These are phyloP conservation scores for Dichetophora obliterata DNA, from an alignment of 2,888 invertebrate species.

Conservation along the genomic window DNA sequence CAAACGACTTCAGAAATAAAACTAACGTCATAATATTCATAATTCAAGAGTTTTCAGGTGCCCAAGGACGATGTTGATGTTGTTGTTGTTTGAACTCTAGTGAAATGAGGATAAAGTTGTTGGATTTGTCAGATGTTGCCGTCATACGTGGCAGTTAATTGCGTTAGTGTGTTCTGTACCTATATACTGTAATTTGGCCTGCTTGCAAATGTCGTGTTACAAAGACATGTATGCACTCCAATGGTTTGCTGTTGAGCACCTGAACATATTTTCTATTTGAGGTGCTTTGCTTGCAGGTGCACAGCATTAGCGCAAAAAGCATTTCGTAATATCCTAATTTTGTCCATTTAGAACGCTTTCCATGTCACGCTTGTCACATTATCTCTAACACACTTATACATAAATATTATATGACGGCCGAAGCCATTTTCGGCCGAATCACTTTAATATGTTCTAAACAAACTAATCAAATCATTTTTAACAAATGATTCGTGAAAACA, in stretches of 20 bases:
- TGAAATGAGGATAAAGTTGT: slow-evolving; percentile 4
- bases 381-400: neutral
- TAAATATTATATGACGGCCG: too few species aligned
- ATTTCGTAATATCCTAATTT: too few species aligned
- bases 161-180: neutral
- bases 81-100: neutral
- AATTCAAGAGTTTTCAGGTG: neutral
- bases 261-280: too few species aligned
- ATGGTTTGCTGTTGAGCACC: too few species aligned
- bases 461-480: too few species aligned
- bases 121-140: neutral
- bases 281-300: too few species aligned
- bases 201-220: neutral
- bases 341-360: too few species aligned
- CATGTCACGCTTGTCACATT: too few species aligned
- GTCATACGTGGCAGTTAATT: neutral
- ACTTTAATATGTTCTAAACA: too few species aligned
- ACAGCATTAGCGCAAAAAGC: too few species aligned
- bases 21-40: neutral
- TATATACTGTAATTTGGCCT: neutral
- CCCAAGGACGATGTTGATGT: slow-evolving; percentile 9
- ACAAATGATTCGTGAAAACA: too few species aligned
- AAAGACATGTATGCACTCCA: neutral
- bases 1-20: neutral
- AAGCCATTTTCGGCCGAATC: too few species aligned